Evolutionary conservation across 2,797 vertebrate species (phyloP), one percentile per base, ranked within the genome.

Genomic region (Acridotheres tristis): DNA sequence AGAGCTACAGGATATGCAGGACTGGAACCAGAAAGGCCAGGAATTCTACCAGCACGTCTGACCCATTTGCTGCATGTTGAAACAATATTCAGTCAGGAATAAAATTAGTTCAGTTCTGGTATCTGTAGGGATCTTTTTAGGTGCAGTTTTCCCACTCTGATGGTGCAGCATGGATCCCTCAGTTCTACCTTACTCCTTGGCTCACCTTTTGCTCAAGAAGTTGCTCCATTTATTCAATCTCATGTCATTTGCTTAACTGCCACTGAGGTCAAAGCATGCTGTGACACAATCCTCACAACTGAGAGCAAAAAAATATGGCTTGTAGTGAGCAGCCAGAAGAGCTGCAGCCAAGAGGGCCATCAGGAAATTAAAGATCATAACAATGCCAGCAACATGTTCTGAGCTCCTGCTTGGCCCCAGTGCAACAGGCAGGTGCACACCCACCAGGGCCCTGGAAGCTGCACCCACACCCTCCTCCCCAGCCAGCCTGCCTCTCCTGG

Each of bases 401-500:
- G 51, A 66, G 87, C 84, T 22, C 3, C 16, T 27, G 19, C 18
- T 18, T 9, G 30, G n/a, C 45, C 58, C 40, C 58, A 12, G 8
- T 2, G 38, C 26, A 13, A 5, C 0, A 38, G 50, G 21, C 23
- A 26, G 58, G 45, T 54, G 59, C 13, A 13, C 10, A 34, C 13
- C 18, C 15, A 4, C 11, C 6, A 5, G 32, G 25, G 34, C 17
- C 10, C 14, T 14, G 55, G 66, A 38, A 42, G 69, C 38, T 57
- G 83, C 38, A 16, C 2, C 57, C 51, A 3, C 8, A 50, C 55
- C 51, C 58, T 77, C 69, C 50, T 47, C 16, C 26, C 16, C 27
- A 38, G 57, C 34, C 8, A 15, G 16, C 43, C 38, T 2, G 0
- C 19, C 23, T 11, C 29, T 48, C 38, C 48, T 1, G 0, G 57